phyloP scores from a whole-genome alignment of 2,113 vertebrate genomes.

The Nicator chloris region DNA sequence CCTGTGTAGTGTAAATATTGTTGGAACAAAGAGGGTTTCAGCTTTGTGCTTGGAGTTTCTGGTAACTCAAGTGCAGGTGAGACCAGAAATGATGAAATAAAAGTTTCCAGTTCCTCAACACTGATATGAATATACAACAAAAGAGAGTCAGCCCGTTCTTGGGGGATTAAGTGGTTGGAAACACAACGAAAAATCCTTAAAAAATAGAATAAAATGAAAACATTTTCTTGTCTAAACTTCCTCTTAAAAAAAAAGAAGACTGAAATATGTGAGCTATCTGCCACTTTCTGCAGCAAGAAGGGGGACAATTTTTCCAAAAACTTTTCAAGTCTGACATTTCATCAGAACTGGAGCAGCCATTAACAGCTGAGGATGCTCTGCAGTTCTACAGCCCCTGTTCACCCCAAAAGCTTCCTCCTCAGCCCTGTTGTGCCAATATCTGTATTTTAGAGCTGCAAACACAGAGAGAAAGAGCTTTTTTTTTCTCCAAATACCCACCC shows the following conservation, averaged over 20 bases:
- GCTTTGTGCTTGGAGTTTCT: neutral
- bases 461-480: neutral
- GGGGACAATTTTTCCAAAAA: neutral
- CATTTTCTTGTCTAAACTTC: neutral
- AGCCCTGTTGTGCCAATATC: neutral
- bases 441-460: neutral
- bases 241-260: fast-evolving
- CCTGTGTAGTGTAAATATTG: neutral
- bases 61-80: neutral
- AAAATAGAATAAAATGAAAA: neutral
- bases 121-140: neutral
- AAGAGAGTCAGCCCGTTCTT: neutral
- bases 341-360: neutral
- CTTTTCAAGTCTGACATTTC: neutral
- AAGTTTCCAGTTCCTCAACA: neutral
- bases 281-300: neutral
- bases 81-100: neutral
- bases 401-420: neutral
- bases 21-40: neutral
- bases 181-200: neutral
- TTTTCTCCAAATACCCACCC: fast-evolving
- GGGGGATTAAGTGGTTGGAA: neutral
- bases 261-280: neutral
- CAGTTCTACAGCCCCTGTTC: neutral
- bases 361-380: neutral